Percentiles rank a stretch among this genome's conserved stretches.
Evolutionary conservation across 2,888 invertebrate genomes (phyloP).

Genomic region (Drosophila prostipennis): DNA sequence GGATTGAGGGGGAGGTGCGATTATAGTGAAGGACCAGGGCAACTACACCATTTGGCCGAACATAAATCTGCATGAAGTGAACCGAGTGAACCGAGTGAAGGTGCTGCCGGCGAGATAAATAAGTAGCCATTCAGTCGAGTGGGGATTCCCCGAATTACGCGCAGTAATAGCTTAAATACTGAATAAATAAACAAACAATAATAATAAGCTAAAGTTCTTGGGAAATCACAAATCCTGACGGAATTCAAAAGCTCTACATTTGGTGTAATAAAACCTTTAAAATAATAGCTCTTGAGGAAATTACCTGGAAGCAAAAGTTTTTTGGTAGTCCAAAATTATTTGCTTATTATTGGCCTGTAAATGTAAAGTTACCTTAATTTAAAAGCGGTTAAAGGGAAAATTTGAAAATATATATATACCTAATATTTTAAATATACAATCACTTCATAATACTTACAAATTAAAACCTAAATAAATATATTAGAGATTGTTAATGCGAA

Average conservation of each 20-base stretch:
- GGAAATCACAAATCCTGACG: not conserved
- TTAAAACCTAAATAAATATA: too few relatives aligned
- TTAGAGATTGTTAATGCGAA: too few relatives aligned
- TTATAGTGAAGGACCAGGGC: conserved; percentile 18
- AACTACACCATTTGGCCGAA: conserved; percentile 48
- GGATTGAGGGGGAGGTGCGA: not conserved
- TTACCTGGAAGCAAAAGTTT: too few relatives aligned
- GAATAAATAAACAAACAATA: conserved; percentile 17
- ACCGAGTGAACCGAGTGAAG: conserved; percentile 36
- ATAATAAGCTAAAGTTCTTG: not conserved
- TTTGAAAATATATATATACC: too few relatives aligned
- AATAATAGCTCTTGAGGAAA: too few relatives aligned
- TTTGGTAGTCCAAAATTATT: too few relatives aligned
- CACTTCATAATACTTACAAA: too few relatives aligned
- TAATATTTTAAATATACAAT: too few relatives aligned
- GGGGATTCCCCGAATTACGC: conserved; percentile 20
- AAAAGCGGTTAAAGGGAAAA: too few relatives aligned
- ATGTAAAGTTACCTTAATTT: too few relatives aligned
- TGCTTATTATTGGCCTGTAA: too few relatives aligned
- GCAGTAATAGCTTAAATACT: conserved; percentile 14
- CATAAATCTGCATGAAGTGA: conserved; percentile 63
- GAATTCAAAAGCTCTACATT: not conserved
- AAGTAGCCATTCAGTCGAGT: conserved; percentile 35
- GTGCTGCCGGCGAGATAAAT: conserved; percentile 33
- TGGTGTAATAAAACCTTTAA: not conserved